phyloP scores from a whole-genome alignment of 2,113 vertebrate species.

The Zosterops pallidus region DNA sequence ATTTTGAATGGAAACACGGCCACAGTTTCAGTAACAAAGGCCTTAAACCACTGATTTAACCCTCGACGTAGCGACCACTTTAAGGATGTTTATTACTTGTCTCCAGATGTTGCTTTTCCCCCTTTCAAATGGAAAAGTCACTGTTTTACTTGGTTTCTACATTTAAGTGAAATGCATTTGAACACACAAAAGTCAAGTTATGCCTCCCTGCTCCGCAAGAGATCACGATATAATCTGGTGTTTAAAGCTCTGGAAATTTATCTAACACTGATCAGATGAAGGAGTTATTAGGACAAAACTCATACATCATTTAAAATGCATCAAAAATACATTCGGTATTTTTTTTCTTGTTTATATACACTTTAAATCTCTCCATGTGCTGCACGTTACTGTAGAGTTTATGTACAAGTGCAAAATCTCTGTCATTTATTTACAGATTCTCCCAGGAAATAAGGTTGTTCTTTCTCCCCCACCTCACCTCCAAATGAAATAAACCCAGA shows the following conservation, averaged over 20 bases:
- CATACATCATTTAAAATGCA: constrained; percentile 56
- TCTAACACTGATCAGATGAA: constrained; percentile 44
- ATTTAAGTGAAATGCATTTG: neutral
- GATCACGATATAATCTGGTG: neutral
- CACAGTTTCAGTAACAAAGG: neutral
- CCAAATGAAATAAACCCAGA: neutral
- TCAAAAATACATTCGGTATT: constrained; percentile 69
- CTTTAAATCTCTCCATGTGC: constrained; percentile 35
- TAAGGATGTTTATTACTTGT: neutral
- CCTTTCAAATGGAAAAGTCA: neutral
- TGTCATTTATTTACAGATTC: constrained; percentile 57
- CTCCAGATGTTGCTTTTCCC: neutral
- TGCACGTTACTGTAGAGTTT: constrained; percentile 49
- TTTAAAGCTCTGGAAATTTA: constrained; percentile 35
- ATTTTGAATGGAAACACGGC: neutral
- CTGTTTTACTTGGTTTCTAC: neutral
- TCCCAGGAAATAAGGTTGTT: constrained; percentile 2
- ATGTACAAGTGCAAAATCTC: constrained; percentile 64
- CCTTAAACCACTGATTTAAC: neutral
- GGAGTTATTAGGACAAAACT: constrained; percentile 55
- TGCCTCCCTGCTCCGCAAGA: neutral
- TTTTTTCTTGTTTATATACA: constrained; percentile 61
- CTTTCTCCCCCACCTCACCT: neutral
- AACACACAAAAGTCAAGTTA: neutral
- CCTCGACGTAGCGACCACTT: neutral